Percentiles rank a stretch among this genome's conserved stretches.
Evolutionary conservation across 2,797 vertebrate genomes (phyloP).

Genomic region (Anguilla anguilla): DNA sequence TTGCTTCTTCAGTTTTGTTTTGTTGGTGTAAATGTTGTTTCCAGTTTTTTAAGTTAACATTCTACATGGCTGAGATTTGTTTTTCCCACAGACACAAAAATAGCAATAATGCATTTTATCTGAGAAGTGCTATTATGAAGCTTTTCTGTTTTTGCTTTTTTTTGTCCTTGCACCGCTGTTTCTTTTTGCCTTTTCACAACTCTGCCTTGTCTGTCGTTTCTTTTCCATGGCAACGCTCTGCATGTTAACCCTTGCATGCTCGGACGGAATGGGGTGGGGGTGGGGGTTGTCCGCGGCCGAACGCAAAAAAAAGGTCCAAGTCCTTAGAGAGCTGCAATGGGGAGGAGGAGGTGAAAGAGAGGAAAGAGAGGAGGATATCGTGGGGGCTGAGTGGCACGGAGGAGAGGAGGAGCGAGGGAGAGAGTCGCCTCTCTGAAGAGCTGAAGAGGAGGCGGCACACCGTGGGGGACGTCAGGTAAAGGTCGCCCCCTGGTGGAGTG

Average conservation of each 20-base stretch:
- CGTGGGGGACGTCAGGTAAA: conserved; percentile 71
- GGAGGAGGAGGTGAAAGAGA: conserved; percentile 71
- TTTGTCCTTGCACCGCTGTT: conserved; percentile 10
- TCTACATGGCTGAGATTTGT: background rate
- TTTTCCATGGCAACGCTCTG: conserved; percentile 53
- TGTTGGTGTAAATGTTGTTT: background rate
- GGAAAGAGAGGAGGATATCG: conserved; percentile 73
- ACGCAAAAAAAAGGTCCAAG: conserved; percentile 63
- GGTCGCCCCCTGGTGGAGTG: conserved; percentile 56
- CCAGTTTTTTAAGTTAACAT: background rate
- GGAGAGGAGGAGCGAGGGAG: conserved; percentile 66
- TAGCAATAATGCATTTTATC: too few relatives aligned
- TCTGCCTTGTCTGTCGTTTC: conserved; percentile 50
- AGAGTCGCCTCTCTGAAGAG: conserved; percentile 69
- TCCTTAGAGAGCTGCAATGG: conserved; percentile 69
- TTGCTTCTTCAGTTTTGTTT: background rate
- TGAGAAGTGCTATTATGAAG: too few relatives aligned
- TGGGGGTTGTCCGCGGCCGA: conserved; percentile 37
- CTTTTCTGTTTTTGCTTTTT: conserved; percentile 6
- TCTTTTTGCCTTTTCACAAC: conserved; percentile 40
- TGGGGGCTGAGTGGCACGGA: conserved; percentile 66
- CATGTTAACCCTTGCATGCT: conserved; percentile 57
- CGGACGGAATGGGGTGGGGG: background rate
- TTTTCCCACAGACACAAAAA: background rate
- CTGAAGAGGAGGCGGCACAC: conserved; percentile 75